Base-by-base conservation (phyloP, 2,797 vertebrate genomes). In the Myiotriccus ornatus region DNA sequence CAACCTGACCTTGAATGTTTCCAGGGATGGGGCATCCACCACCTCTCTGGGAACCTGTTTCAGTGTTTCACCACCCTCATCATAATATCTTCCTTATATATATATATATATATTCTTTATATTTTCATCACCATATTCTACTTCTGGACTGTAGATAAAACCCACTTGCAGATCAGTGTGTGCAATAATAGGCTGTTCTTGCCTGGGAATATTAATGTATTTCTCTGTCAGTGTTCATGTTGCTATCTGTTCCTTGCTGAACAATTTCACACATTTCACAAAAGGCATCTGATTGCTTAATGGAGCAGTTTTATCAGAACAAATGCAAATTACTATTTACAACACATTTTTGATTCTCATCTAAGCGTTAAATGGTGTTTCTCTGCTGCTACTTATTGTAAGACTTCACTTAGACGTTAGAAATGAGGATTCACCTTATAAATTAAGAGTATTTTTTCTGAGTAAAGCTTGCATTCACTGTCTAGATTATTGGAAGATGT, bases 261-360 rank as follows among this genome's bases (percentile, higher is more conserved):
- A 75, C 50, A 60, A 84, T 84, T 93, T 84, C 50, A 65, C 21
- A 50, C 21, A 35, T 74, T 86, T 87, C 67, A 92, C n/a, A 78
- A 86, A 88, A 84, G 44, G 35, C 35, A 62, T 55, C 35, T 84
- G 34, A 84, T 50, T 75, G 39, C 55, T 67, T 78, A 75, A 86
- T 10, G 12, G 71, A 60, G 41, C 10, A 19, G 34, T 92, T 92
- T 84, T 89, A 92, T 59, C 46, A 39, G 30, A 93, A 65, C 39
- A 89, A 95, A 96, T 65, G 41, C 60, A 68, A 92, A 87, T 74
- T 76, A 69, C 41, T 90, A 62, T 84, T 92, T 89, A 76, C 59
- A 73, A 82, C 47, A 74, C 4, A 56, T 67, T 87, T 75, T 77
- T 93, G 20, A 87, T 70, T 85, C 68, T 73, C 47, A 71, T 70